Evolutionary conservation across 1,140 invertebrate species (phyloP), one percentile per base, ranked within the genome.

Genomic region (Lepidurus apus): DNA sequence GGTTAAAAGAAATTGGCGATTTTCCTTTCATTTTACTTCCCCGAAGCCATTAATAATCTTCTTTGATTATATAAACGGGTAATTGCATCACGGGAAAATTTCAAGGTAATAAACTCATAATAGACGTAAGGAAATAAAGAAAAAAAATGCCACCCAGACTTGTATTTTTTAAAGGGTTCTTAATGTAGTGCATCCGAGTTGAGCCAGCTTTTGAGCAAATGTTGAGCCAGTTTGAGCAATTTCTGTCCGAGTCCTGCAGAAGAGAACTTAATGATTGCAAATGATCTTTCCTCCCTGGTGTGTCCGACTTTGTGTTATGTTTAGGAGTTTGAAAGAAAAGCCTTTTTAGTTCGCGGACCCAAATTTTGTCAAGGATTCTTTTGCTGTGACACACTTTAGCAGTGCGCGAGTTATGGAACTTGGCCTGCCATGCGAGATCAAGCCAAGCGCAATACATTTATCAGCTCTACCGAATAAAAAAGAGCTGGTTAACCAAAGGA

Each of bases 201-300:
- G 53, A 65, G 53, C n/a, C n/a, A n/a, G n/a, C n/a, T n/a, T n/a
- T n/a, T n/a, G n/a, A n/a, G n/a, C n/a, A n/a, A n/a, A n/a, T n/a
- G n/a, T 65, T 13, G 21, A 13, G 13, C 53, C 21, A 21, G 53
- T 17, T 13, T 65, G 53, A 65, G 53, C 53, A 65, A 65, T 65
- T 21, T 65, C 53, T 13, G 17, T 65, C 53, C 21, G 53, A 13
- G 17, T 65, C 53, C 53, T 3, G 34, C 53, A 65, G 21, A 65
- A 65, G 53, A 65, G 53, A 17, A 1, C 21, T 65, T 65, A 65
- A 65, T 65, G 53, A 65, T 65, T 65, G 53, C 53, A 65, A 65
- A 65, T 65, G 53, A 65, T 65, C 17, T 65, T 65, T 21, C 53
- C 13, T 34, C 34, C 34, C 34, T 34, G 34, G 34, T 34, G 34